These are phyloP conservation scores for Ophraella communa DNA, from an alignment of 2,888 invertebrate genomes.

Conservation along the genomic window DNA sequence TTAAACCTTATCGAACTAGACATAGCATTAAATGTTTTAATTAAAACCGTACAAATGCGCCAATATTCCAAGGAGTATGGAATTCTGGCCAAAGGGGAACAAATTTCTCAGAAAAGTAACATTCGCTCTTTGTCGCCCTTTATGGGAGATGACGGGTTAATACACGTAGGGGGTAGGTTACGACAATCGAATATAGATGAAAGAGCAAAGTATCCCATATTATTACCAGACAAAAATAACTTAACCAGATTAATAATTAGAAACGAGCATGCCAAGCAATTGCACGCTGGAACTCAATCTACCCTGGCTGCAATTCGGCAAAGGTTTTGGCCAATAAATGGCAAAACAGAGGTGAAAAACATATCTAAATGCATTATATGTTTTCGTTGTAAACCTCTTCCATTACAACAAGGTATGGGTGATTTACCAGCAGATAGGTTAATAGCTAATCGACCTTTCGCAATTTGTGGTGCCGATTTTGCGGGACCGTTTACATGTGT, in stretches of 20 bases:
- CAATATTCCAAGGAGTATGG: background rate
- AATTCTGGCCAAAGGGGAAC: background rate
- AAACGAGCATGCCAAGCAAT: constrained; percentile 29
- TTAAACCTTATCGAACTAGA: background rate
- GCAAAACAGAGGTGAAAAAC: constrained; percentile 20
- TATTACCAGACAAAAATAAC: constrained; percentile 27
- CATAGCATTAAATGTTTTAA: background rate
- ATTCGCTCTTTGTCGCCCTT: constrained; percentile 25
- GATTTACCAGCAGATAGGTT: constrained; percentile 30
- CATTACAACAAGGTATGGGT: constrained; percentile 29
- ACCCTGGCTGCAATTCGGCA: constrained; percentile 29
- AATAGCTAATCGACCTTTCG: constrained; percentile 32
- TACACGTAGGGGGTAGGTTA: constrained; percentile 35
- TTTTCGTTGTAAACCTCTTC: constrained; percentile 25
- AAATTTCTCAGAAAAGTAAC: constrained; percentile 18
- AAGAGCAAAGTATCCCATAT: constrained; percentile 30
- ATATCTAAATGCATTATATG: constrained; percentile 30
- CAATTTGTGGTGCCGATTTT: constrained; percentile 31
- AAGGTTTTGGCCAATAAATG: constrained; percentile 31
- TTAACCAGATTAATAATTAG: constrained; percentile 29
- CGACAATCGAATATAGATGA: constrained; percentile 20
- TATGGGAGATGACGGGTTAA: constrained; percentile 25
- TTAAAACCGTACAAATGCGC: background rate
- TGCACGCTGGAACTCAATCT: constrained; percentile 32
- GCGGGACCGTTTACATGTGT: constrained; percentile 32